Evolutionary conservation across 2,113 vertebrate species (phyloP).

Genomic region (Callipepla californica): DNA sequence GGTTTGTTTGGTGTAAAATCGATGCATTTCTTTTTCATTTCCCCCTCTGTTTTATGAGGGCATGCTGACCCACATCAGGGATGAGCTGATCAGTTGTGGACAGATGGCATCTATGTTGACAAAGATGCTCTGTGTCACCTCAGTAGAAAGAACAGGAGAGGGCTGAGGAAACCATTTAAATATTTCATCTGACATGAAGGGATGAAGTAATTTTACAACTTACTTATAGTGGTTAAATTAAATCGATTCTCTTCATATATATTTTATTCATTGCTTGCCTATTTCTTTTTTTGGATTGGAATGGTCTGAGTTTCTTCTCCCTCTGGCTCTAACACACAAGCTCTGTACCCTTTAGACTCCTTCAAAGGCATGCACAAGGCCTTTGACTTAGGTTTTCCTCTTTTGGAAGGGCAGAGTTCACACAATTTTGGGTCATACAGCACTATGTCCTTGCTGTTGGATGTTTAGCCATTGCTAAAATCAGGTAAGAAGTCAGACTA

Average conservation of each 20-base stretch:
- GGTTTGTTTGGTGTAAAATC: not conserved
- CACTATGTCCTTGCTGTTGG: not conserved
- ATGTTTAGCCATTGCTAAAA: not conserved
- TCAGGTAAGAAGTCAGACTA: not conserved
- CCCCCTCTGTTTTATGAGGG: not conserved
- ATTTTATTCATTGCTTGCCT: conserved; percentile 45
- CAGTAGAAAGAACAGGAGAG: conserved; percentile 38
- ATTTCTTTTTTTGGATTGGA: conserved; percentile 2
- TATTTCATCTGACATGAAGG: conserved; percentile 66
- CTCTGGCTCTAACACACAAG: not conserved
- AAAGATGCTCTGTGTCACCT: conserved; percentile 34
- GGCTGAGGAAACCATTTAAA: conserved; percentile 16
- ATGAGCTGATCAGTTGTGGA: conserved; percentile 45
- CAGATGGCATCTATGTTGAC: conserved; percentile 65
- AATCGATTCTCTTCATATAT: conserved; percentile 24
- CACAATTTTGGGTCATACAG: not conserved
- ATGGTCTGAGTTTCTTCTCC: not conserved
- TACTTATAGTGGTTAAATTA: conserved; percentile 57
- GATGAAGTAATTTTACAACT: conserved; percentile 53
- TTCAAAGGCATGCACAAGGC: fast-evolving
- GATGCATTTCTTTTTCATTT: conserved; percentile 1
- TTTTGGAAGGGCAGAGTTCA: not conserved
- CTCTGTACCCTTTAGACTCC: fast-evolving
- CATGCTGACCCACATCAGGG: not conserved
- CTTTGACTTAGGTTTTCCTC: not conserved